Conservation (phyloP, 2,113 vertebrate genomes). For the Neotoma lepida region DNA sequence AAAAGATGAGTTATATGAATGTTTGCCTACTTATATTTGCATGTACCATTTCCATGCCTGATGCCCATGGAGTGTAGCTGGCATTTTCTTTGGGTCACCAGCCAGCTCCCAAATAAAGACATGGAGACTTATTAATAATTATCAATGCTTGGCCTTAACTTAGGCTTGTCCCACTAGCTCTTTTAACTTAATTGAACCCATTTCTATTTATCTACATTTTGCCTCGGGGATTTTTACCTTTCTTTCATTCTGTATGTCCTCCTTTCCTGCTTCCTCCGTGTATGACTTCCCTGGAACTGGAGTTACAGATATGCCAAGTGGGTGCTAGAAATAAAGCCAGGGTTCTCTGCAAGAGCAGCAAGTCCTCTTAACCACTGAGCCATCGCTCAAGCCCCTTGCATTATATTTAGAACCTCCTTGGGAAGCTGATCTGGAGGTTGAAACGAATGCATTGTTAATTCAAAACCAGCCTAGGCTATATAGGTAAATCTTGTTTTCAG, state of each 20-base stretch:
- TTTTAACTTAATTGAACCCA: not conserved
- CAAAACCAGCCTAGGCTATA: not conserved
- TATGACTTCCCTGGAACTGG: not conserved
- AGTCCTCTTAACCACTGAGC: not conserved
- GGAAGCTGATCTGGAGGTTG: not conserved
- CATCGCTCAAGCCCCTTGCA: no score
- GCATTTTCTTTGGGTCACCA: not conserved
- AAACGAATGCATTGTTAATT: not conserved
- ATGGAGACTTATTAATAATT: not conserved
- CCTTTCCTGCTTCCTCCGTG: not conserved
- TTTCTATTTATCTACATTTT: not conserved
- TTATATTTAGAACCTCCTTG: not conserved
- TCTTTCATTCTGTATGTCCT: not conserved
- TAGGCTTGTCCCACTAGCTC: not conserved
- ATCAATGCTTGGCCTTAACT: not conserved
- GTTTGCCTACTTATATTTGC: not conserved
- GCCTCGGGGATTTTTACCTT: not conserved
- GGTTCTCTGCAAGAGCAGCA: not conserved
- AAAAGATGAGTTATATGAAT: not conserved
- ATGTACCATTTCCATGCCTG: not conserved
- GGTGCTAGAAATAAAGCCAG: not conserved
- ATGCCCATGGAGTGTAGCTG: not conserved
- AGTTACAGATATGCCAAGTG: not conserved
- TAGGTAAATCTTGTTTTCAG: not conserved
- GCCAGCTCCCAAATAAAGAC: not conserved